Evolutionary conservation across 2,113 vertebrate genomes (phyloP).

Genomic region (Myrmophylax atrothorax): DNA sequence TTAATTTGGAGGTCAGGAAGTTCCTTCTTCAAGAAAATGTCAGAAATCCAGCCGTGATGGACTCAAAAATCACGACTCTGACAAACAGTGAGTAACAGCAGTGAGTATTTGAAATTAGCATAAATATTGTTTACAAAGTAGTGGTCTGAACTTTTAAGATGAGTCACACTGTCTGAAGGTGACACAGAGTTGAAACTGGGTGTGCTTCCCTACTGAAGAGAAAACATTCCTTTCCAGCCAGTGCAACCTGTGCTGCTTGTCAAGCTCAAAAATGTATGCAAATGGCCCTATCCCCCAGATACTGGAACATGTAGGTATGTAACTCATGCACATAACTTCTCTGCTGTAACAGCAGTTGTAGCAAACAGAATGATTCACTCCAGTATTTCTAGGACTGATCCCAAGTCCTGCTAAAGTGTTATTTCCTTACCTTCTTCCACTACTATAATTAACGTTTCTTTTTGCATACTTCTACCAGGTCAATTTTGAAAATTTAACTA

Average conservation of each 20-base stretch:
- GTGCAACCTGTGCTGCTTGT: background rate
- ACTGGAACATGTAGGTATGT: background rate
- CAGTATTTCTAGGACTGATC: background rate
- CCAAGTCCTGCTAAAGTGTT: background rate
- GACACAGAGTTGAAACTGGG: conserved; percentile 42
- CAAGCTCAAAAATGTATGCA: conserved; percentile 22
- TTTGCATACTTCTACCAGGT: background rate
- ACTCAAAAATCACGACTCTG: background rate
- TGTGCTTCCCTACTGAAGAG: conserved; percentile 2
- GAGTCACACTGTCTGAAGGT: background rate
- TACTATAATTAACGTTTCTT: background rate
- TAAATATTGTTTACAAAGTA: background rate
- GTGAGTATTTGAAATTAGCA: background rate
- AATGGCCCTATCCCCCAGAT: background rate
- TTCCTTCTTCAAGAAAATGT: background rate
- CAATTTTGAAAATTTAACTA: background rate
- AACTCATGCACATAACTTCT: background rate
- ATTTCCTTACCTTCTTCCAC: background rate
- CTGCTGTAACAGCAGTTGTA: background rate
- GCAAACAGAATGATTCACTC: background rate
- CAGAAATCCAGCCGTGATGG: background rate
- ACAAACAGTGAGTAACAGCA: background rate
- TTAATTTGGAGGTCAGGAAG: background rate
- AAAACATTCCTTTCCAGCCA: conserved; percentile 29
- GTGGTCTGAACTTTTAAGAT: background rate